Evolutionary conservation across 23 tunicate species (phyloP), one percentile per base, ranked within the genome.

Genomic region (Ascidia mentula): DNA sequence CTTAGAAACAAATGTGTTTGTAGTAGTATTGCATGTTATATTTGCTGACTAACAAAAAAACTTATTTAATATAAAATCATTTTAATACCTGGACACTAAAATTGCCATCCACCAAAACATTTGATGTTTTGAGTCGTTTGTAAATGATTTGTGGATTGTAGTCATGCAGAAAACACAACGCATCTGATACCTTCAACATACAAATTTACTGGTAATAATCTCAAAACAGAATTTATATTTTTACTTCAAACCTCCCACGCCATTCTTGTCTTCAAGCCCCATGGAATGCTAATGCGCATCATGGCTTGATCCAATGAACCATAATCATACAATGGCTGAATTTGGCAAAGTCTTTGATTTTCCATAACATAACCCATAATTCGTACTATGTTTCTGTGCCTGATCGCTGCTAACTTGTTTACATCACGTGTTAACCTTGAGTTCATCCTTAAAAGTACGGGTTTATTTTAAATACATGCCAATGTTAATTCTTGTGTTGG

Each of bases 11-110:
- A n/a, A n/a, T n/a, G n/a, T n/a, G n/a, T n/a, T n/a, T n/a, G n/a
- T n/a, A n/a, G n/a, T n/a, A n/a, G n/a, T n/a, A n/a, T n/a, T n/a
- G n/a, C n/a, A n/a, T n/a, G n/a, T n/a, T n/a, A n/a, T n/a, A n/a
- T n/a, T n/a, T n/a, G n/a, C n/a, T n/a, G n/a, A n/a, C n/a, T n/a
- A n/a, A n/a, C n/a, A n/a, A n/a, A n/a, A n/a, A n/a, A n/a, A n/a
- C n/a, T n/a, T n/a, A n/a, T n/a, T n/a, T n/a, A n/a, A n/a, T n/a
- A n/a, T n/a, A n/a, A n/a, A n/a, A n/a, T n/a, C n/a, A n/a, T n/a
- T n/a, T n/a, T n/a, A n/a, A 53, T 39, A 82, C 86, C 73, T 82
- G 73, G 45, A 82, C 86, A 31, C 32, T 45, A 36, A 82, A 73
- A 22, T 82, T 72, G n/a, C 45, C 26, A 20, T 37, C 40, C 24